Base-by-base conservation (phyloP, 2,888 invertebrate species). In the Meloe dianella region DNA sequence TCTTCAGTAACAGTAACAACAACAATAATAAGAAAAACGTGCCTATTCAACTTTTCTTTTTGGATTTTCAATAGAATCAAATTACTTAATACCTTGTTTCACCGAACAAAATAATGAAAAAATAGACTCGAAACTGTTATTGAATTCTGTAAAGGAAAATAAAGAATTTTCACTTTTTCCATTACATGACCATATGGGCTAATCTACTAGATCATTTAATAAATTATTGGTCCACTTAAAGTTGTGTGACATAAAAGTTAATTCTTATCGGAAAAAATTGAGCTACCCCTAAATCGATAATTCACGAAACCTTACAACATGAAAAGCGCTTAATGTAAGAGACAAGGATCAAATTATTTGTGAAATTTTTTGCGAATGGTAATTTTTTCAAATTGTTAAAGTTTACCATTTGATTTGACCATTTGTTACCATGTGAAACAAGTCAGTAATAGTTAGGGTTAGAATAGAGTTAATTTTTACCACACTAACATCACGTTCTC, bases 21-120 rank as follows among this genome's bases (percentile, higher is more conserved):
- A 41, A 10, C 6, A n/a, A 22, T 8, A 51, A 12, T 9, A 54
- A 22, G 62, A 57, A 65, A 65, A 27, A 35, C 57, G 57, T 41
- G 54, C 58, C 27, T 57, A 60, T 51, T 24, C 35, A 32, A 62
- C 62, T 57, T 62, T 62, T 54, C 4, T 27, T 4, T 14, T 5
- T 54, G 8, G 24, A 54, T 54, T 22, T 24, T 54, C 54, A 54
- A 24, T 54, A 24, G 10, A 54, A 24, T 54, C 24, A 54, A 54
- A 54, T 54, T 54, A 24, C 22, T 54, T 51, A 51, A 22, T 24
- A 17, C 12, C 24, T 4, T 22, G n/a, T 54, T 24, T 54, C 17
- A 4, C 17, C 17, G 41, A n/a, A 1, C 17, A 41, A 41, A 41
- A 17, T 5, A 6, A 41, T 17, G 8, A 41, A 41, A 41, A 38